Percentiles rank a stretch among this genome's conserved stretches.
Evolutionary conservation across 2,113 vertebrate genomes (phyloP).

Genomic region (Hippocampus zosterae): DNA sequence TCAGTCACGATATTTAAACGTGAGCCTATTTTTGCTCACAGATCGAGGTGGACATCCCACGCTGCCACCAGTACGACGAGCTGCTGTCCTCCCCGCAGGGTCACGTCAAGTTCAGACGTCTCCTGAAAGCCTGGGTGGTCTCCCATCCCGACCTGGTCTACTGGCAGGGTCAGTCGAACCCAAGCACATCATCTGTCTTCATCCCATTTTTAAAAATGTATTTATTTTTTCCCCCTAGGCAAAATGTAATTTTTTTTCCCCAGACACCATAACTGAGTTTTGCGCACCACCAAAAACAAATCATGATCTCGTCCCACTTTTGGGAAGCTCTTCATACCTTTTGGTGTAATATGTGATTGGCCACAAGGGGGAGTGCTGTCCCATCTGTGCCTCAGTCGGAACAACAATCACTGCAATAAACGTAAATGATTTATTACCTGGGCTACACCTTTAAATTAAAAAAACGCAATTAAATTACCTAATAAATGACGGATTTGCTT

Average conservation of each 20-base stretch:
- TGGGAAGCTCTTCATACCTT: background rate
- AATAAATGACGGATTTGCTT: too few relatives aligned
- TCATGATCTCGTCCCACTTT: too few relatives aligned
- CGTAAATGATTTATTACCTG: background rate
- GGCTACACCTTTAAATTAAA: too few relatives aligned
- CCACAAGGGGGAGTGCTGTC: slow-evolving; percentile 59
- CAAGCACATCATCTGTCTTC: background rate
- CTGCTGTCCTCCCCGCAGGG: slow-evolving; percentile 91
- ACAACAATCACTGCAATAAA: background rate
- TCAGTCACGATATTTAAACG: background rate
- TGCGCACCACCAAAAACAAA: background rate
- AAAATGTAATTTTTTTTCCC: background rate
- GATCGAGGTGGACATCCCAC: slow-evolving; percentile 99
- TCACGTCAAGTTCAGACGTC: slow-evolving; percentile 91
- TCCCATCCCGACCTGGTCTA: slow-evolving; percentile 96
- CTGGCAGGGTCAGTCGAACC: slow-evolving; percentile 86
- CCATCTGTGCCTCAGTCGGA: background rate
- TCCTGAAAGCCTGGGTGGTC: slow-evolving; percentile 97
- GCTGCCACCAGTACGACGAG: slow-evolving; percentile 98
- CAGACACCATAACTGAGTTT: background rate
- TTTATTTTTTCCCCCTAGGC: too few relatives aligned
- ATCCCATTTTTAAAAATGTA: too few relatives aligned
- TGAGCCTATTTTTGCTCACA: slow-evolving; percentile 40
- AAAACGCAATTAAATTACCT: too few relatives aligned
- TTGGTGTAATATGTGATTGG: background rate